Evolutionary conservation across 2,888 invertebrate genomes (phyloP).

Genomic region (Odontocolon sp.): DNA sequence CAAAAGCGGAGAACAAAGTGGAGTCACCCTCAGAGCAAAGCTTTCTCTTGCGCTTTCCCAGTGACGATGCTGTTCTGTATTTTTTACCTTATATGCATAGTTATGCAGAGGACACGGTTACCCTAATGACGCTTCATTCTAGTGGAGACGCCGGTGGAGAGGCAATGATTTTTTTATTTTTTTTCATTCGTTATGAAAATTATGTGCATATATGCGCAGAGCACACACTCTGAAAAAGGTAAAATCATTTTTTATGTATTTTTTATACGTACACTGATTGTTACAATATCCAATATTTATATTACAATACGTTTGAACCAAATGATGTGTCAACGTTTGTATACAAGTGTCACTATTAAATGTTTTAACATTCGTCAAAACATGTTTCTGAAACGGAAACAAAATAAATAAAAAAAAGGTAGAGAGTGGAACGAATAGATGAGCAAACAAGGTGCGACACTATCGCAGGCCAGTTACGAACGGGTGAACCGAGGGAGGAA

Average conservation of each 20-base stretch:
- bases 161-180: slow-evolving; percentile 19
- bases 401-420: background rate
- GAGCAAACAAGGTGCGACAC: slow-evolving; percentile 48
- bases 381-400: background rate
- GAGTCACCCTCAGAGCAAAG: slow-evolving; percentile 22
- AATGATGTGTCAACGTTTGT: background rate
- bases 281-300: background rate
- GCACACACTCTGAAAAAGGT: too few species aligned
- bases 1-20: slow-evolving; percentile 37
- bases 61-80: slow-evolving; percentile 7
- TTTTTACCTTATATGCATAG: slow-evolving; percentile 29
- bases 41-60: slow-evolving; percentile 50
- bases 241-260: background rate
- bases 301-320: background rate
- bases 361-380: background rate
- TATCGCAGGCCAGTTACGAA: slow-evolving; percentile 15
- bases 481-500: slow-evolving; percentile 4
- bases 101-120: background rate
- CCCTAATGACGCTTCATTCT: slow-evolving; percentile 50
- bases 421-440: background rate
- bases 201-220: background rate
- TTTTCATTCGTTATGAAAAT: slow-evolving; percentile 5
- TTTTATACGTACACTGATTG: background rate
- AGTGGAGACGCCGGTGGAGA: background rate
- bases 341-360: background rate